Conservation (phyloP, 2,113 vertebrate genomes). For the Brachyhypopomus gauderio region DNA sequence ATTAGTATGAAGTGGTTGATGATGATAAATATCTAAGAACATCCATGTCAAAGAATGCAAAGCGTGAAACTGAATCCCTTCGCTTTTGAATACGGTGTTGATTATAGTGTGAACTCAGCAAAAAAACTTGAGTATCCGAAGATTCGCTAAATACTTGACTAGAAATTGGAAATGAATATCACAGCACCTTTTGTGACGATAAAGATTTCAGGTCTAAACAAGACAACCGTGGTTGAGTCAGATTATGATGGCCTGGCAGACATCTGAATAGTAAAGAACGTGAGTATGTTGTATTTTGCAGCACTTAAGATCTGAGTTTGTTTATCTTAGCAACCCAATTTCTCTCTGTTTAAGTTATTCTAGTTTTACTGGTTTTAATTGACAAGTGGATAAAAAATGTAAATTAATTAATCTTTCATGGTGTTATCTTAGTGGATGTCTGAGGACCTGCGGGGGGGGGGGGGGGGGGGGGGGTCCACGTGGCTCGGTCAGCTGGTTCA, state of each 20-base stretch:
- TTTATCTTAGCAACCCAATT: constrained; percentile 4
- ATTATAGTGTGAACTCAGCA: not conserved
- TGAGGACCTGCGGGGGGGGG: constrained; percentile 55
- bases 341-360: constrained; percentile 42
- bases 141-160: no score
- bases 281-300: not conserved
- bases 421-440: constrained; percentile 72
- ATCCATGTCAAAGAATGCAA: constrained; percentile 17
- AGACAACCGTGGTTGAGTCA: not conserved
- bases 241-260: not conserved
- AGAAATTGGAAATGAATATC: no score
- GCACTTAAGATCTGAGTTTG: not conserved
- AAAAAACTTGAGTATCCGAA: not conserved
- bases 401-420: constrained; percentile 76
- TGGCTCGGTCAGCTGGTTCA: constrained; percentile 71
- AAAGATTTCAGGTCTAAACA: no score
- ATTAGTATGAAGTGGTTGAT: constrained; percentile 21
- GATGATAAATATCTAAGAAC: not conserved
- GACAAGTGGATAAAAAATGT: constrained; percentile 74
- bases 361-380: constrained; percentile 62
- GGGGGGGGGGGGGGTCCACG: constrained; percentile 68
- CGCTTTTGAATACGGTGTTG: not conserved
- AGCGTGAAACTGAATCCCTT: not conserved
- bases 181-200: no score
- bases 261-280: not conserved